A percentile compares a stretch with the other conserved stretches of the same genome.
Conservation (phyloP, 2,113 vertebrate species). For the Telmatochromis sp. region DNA sequence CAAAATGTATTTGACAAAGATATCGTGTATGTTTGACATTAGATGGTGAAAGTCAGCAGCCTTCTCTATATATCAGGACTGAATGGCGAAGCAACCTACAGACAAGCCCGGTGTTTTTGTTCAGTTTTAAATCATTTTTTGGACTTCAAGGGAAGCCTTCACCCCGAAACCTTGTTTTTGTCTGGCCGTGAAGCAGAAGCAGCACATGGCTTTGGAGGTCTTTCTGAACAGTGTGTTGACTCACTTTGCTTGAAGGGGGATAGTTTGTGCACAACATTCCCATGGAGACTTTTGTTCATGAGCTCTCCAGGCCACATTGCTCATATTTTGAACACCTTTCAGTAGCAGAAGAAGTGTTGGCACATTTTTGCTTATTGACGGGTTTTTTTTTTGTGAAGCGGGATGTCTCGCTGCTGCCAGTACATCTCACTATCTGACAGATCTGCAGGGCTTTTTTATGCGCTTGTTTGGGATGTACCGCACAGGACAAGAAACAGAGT, state of each 20-base stretch:
- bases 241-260: slow-evolving; percentile 41
- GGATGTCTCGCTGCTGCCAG: not conserved
- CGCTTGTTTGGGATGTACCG: not conserved
- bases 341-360: not conserved
- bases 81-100: not conserved
- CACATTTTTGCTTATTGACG: slow-evolving; percentile 29
- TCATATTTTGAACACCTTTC: slow-evolving; percentile 15
- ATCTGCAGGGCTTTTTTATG: slow-evolving; percentile 26
- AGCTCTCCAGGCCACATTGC: slow-evolving; percentile 8
- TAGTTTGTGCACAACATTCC: slow-evolving; percentile 13
- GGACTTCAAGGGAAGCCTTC: not conserved
- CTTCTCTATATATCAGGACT: not conserved
- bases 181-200: slow-evolving; percentile 20
- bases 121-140: not conserved
- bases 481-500: not conserved
- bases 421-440: not conserved
- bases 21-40: not conserved
- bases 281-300: not conserved
- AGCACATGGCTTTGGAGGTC: slow-evolving; percentile 4
- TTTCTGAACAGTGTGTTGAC: slow-evolving; percentile 20
- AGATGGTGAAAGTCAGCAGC: not conserved
- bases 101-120: not conserved
- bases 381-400: not conserved
- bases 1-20: not conserved
- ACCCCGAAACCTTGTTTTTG: not conserved